A percentile compares a stretch with the other conserved stretches of the same genome.
Conservation (phyloP, 2,113 vertebrate genomes). For the Brienomyrus brachyistius region DNA sequence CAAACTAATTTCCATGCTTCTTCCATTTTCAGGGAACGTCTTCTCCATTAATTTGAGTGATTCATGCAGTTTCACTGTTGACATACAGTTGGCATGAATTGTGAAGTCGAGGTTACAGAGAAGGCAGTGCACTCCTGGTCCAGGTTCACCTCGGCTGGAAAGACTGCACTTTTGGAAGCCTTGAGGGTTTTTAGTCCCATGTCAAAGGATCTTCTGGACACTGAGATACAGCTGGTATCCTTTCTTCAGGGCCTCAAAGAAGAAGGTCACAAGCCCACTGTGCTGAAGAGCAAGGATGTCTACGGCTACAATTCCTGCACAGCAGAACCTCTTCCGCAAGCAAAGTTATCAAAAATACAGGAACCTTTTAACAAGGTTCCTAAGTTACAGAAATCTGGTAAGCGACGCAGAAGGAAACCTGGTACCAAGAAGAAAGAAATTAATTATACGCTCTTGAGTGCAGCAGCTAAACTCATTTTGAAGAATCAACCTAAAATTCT, state of each 20-base stretch:
- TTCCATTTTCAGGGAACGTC: conserved; percentile 21
- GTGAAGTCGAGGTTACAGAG: conserved; percentile 66
- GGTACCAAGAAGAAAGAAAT: conserved; percentile 25
- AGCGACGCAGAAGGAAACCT: conserved; percentile 2
- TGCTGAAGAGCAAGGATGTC: conserved; percentile 74
- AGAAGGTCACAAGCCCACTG: conserved; percentile 71
- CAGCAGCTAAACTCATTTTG: conserved; percentile 24
- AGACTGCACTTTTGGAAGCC: conserved; percentile 70
- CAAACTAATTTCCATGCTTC: background rate
- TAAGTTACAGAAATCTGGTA: conserved; percentile 11
- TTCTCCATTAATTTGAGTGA: background rate
- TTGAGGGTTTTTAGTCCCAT: conserved; percentile 72
- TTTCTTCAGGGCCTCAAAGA: conserved; percentile 70
- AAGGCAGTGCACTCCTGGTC: conserved; percentile 79
- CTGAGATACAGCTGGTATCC: conserved; percentile 69
- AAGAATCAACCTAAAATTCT: conserved; percentile 31
- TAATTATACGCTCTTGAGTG: conserved; percentile 26
- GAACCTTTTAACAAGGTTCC: background rate
- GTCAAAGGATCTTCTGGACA: conserved; percentile 68
- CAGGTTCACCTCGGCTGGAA: conserved; percentile 68
- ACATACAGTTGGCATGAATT: conserved; percentile 67
- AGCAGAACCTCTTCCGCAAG: conserved; percentile 44
- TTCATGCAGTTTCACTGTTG: conserved; percentile 16
- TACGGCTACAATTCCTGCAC: conserved; percentile 73
- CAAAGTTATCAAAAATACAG: background rate